Conservation (phyloP, 2,888 invertebrate species). For the Drosophila diplacantha region DNA sequence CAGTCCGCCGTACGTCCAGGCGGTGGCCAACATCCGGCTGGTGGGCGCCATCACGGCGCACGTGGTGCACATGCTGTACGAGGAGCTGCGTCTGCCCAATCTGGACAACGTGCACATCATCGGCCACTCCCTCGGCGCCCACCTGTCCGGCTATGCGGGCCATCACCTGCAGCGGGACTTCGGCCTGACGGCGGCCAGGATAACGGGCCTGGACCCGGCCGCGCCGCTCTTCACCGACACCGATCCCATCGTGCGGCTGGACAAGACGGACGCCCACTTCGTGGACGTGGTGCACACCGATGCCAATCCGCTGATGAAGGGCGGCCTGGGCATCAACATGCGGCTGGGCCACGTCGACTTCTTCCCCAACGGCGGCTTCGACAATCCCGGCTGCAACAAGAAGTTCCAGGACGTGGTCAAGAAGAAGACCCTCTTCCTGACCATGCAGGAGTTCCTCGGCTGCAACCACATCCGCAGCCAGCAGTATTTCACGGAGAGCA, state of each 20-base stretch:
- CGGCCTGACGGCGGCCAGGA: constrained; percentile 85
- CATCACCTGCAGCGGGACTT: constrained; percentile 84
- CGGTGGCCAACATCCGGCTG: constrained; percentile 92
- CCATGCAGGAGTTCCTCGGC: constrained; percentile 81
- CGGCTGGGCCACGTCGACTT: constrained; percentile 93
- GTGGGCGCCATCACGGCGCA: constrained; percentile 91
- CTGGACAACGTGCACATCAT: constrained; percentile 87
- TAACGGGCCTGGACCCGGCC: constrained; percentile 94
- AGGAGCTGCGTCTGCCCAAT: constrained; percentile 79
- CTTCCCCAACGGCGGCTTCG: constrained; percentile 92
- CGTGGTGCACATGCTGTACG: constrained; percentile 81
- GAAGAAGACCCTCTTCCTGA: constrained; percentile 80
- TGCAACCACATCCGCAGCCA: constrained; percentile 93
- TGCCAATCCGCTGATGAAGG: constrained; percentile 86
- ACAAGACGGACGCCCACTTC: constrained; percentile 90
- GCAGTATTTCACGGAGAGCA: constrained; percentile 90
- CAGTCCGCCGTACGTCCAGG: constrained; percentile 92
- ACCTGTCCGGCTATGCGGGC: constrained; percentile 91
- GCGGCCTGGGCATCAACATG: constrained; percentile 88
- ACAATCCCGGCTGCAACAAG: constrained; percentile 84
- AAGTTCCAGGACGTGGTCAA: constrained; percentile 83
- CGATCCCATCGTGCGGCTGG: constrained; percentile 87
- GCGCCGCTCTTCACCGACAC: constrained; percentile 93
- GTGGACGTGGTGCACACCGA: constrained; percentile 96
- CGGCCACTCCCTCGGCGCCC: constrained; percentile 92